These are phyloP conservation scores for Tinea pellionella DNA, from an alignment of 2,888 invertebrate genomes.

Conservation along the genomic window DNA sequence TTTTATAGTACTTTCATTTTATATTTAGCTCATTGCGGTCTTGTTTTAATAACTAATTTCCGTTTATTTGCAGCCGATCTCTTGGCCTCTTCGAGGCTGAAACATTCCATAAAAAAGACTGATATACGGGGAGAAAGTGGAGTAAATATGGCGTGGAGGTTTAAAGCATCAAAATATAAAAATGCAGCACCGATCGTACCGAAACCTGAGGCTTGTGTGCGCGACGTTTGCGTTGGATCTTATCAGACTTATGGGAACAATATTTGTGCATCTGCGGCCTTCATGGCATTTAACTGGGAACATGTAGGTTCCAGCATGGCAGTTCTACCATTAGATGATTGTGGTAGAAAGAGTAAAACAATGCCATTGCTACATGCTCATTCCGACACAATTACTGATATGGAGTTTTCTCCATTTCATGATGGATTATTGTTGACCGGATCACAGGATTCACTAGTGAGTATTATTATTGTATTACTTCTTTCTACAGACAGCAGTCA, in stretches of 20 bases:
- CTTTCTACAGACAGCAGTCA: no score
- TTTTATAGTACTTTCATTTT: constrained; percentile 12
- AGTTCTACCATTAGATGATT: constrained; percentile 87
- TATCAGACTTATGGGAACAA: constrained; percentile 96
- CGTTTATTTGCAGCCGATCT: constrained; percentile 33
- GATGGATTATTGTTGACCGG: constrained; percentile 92
- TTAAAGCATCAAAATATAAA: constrained; percentile 98
- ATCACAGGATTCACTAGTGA: constrained; percentile 85
- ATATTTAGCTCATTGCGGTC: constrained; percentile 15
- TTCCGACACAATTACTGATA: constrained; percentile 92
- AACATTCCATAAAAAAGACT: constrained; percentile 65
- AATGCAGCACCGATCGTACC: constrained; percentile 97
- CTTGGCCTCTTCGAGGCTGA: constrained; percentile 25
- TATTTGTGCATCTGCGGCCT: constrained; percentile 91
- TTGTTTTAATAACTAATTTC: not conserved
- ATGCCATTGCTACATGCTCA: constrained; percentile 89
- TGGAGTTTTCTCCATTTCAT: constrained; percentile 96
- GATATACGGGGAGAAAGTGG: constrained; percentile 36
- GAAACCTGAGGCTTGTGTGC: constrained; percentile 90
- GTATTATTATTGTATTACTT: constrained; percentile 24
- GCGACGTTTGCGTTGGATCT: constrained; percentile 91
- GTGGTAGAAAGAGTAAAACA: constrained; percentile 88
- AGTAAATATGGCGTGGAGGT: constrained; percentile 87
- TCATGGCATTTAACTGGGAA: constrained; percentile 96
- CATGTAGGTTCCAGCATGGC: constrained; percentile 92